Evolutionary conservation across 1,140 invertebrate genomes (phyloP).

Genomic region (Caenorhabditis tropicalis): DNA sequence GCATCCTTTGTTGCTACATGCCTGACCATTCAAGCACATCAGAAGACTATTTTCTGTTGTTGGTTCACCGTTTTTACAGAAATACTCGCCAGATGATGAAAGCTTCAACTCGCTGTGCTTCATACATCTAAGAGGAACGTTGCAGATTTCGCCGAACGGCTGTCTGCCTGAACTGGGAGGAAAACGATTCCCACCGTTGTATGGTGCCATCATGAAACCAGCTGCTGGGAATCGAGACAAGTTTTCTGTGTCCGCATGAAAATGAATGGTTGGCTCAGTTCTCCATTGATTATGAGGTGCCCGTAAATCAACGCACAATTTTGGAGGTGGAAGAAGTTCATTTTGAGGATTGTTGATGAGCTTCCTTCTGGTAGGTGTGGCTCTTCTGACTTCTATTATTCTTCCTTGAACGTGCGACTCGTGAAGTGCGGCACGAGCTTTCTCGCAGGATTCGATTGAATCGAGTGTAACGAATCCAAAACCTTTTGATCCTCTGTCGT

Average conservation of each 20-base stretch:
- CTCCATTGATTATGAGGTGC: conserved; percentile 20
- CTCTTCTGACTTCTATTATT: conserved; percentile 48
- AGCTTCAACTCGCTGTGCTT: conserved; percentile 23
- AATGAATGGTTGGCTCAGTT: not conserved
- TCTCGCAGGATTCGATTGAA: conserved; percentile 40
- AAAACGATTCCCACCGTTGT: not conserved
- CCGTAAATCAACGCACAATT: conserved; percentile 2
- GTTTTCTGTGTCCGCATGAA: not conserved
- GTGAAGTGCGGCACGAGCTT: conserved; percentile 23
- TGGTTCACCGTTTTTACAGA: not conserved
- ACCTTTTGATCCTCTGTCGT: conserved; percentile 50
- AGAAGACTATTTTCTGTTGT: conserved; percentile 2
- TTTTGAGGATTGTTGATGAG: conserved; percentile 24
- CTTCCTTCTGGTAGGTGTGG: conserved; percentile 17
- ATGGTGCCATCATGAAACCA: conserved; percentile 24
- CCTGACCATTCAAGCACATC: not conserved
- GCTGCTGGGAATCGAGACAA: not conserved
- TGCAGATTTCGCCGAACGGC: not conserved
- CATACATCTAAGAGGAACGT: not conserved
- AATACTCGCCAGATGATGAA: conserved; percentile 8
- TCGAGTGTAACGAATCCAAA: conserved; percentile 52
- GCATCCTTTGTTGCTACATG: not conserved
- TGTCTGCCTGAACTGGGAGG: not conserved
- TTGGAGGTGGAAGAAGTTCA: not conserved
- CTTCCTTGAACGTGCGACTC: conserved; percentile 46